Evolutionary conservation across 2,797 vertebrate genomes (phyloP).

Genomic region (Centropyge bicolor): DNA sequence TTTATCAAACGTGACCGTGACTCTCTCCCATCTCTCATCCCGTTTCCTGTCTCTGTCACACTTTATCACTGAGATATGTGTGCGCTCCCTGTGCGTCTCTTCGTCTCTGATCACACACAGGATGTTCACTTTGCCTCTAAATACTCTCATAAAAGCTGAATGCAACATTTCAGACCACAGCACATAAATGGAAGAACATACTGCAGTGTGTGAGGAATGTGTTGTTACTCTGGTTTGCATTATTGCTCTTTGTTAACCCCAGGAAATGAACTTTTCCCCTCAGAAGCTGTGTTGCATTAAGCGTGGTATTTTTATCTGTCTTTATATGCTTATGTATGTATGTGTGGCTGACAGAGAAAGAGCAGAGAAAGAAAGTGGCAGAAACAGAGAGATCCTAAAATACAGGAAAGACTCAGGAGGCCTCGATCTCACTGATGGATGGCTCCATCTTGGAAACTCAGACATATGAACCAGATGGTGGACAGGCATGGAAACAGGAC

Average conservation of each 20-base stretch:
- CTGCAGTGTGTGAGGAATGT: conserved; percentile 4
- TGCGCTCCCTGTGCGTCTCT: conserved; percentile 10
- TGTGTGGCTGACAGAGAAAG: conserved; percentile 10
- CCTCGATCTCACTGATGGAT: conserved; percentile 62
- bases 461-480: conserved; percentile 73
- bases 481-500: conserved; percentile 22
- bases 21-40: conserved; percentile 26
- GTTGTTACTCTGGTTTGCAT: conserved; percentile 2
- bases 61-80: conserved; percentile 43
- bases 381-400: conserved; percentile 26
- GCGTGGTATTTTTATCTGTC: conserved; percentile 22
- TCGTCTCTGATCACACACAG: conserved; percentile 33
- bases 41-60: conserved; percentile 49
- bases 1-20: conserved; percentile 57
- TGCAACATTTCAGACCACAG: not conserved
- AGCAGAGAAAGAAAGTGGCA: conserved; percentile 7
- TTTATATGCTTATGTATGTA: conserved; percentile 18
- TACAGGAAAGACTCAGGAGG: conserved; percentile 25
- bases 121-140: conserved; percentile 26
- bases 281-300: conserved; percentile 9
- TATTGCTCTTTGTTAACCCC: conserved; percentile 28
- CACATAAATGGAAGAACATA: conserved; percentile 4
- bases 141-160: conserved; percentile 16
- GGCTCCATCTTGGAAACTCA: conserved; percentile 41
- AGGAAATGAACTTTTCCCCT: conserved; percentile 25